Evolutionary conservation across 2,797 vertebrate genomes (phyloP), one percentile per base, ranked within the genome.

Genomic region (Sciurus carolinensis): DNA sequence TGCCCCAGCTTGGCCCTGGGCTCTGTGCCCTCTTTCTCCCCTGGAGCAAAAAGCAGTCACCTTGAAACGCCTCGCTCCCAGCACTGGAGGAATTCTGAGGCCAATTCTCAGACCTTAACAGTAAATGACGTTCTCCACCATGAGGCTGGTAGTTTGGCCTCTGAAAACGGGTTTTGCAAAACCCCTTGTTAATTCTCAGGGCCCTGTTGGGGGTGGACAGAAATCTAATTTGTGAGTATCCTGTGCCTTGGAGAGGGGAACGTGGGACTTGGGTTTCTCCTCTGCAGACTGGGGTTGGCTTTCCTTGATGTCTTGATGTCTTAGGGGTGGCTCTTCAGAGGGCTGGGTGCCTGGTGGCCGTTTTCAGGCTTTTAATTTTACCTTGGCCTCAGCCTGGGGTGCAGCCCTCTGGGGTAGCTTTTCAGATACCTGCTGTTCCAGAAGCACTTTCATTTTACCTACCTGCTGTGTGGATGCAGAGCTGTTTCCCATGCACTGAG

Each of bases 321-420:
- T 76, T 96, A 42, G 76, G 97, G 71, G 50, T 87, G 88, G 93
- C 47, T 39, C 79, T 72, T 42, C n/a, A 64, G 81, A 69, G 81
- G 50, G 67, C 93, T 80, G 90, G 90, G 77, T 89, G 3, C 86
- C 71, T 28, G 87, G 94, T 92, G 89, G 84, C 93, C 57, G 26
- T 57, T 86, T 81, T n/a, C 92, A 94, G 86, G 87, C 72, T 95
- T 66, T 75, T 87, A 82, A 62, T 97, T 89, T 96, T 96, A 64
- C 90, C 82, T 96, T 97, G 97, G 98, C 98, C 97, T 98, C 93
- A 80, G 91, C 36, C 97, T 36, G 67, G 73, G 94, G 5, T 20
- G 83, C 81, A 94, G 94, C 90, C 93, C 98, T 92, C 30, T 79
- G 71, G 85, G 59, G 75, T 73, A 92, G 94, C 80, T 90, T 82